Conservation (phyloP, 2,888 invertebrate species). For the Urechis unicinctus region DNA sequence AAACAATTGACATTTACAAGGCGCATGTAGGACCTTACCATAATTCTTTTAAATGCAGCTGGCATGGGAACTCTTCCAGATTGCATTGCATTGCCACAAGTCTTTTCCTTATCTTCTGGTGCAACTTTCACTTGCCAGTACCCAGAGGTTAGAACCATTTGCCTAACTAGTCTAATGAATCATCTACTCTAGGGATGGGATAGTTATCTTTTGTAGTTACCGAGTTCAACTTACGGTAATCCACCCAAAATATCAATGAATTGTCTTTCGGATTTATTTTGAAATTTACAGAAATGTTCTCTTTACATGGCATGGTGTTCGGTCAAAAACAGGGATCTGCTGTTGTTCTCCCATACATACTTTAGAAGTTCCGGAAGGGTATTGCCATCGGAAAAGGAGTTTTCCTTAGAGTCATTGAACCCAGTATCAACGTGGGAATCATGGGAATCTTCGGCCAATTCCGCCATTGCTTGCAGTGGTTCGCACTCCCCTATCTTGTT, state of each 20-base stretch:
- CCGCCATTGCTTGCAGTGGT: too few relatives aligned
- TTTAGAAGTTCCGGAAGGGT: neutral
- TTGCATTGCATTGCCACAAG: conserved; percentile 6
- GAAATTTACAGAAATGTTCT: neutral
- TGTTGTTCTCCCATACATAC: neutral
- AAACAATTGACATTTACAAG: conserved; percentile 5
- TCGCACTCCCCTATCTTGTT: neutral
- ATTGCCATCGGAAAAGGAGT: too few relatives aligned
- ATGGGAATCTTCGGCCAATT: too few relatives aligned
- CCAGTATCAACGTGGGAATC: too few relatives aligned
- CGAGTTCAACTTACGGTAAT: too few relatives aligned
- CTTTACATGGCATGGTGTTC: neutral
- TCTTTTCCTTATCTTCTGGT: conserved; percentile 4
- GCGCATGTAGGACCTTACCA: conserved; percentile 1
- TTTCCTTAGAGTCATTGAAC: too few relatives aligned
- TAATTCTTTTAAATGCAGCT: conserved; percentile 8
- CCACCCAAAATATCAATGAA: conserved; percentile 14
- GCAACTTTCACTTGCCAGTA: conserved; percentile 24
- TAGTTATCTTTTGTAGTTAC: conserved; percentile 17
- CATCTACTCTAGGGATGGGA: conserved; percentile 16
- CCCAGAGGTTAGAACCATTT: conserved; percentile 22
- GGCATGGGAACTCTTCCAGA: conserved; percentile 3
- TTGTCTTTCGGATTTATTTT: conserved; percentile 5
- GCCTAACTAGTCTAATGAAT: conserved; percentile 16
- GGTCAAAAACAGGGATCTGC: neutral